These are phyloP conservation scores for Tenthredo livida DNA, from an alignment of 2,888 invertebrate genomes.

Conservation along the genomic window DNA sequence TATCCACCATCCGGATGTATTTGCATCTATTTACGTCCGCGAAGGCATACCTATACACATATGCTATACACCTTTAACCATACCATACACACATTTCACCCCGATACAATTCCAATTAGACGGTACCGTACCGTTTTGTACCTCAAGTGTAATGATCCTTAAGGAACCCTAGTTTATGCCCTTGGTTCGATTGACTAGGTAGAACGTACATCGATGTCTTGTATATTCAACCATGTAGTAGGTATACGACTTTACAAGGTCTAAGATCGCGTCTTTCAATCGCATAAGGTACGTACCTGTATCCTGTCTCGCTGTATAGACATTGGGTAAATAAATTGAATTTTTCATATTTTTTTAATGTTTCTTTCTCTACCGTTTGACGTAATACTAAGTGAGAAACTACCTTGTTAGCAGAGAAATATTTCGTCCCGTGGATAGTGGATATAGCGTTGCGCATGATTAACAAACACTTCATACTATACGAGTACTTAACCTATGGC, in stretches of 20 bases:
- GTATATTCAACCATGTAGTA: conserved; percentile 18
- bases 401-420: conserved; percentile 36
- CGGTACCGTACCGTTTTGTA: conserved; percentile 32
- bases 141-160: conserved; percentile 15
- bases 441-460: conserved; percentile 19
- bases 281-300: neutral
- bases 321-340: conserved; percentile 37
- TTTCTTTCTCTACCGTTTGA: neutral
- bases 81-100: neutral
- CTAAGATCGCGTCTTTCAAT: conserved; percentile 43
- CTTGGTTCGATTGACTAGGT: conserved; percentile 12
- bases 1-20: conserved; percentile 35
- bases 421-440: conserved; percentile 13
- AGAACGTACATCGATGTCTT: conserved; percentile 23
- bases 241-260: conserved; percentile 45
- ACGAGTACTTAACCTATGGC: conserved; percentile 38
- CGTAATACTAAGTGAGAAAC: conserved; percentile 43
- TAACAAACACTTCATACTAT: conserved; percentile 34
- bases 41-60: neutral
- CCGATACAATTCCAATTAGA: conserved; percentile 34
- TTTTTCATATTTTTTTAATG: neutral
- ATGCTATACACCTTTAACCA: too few species aligned
- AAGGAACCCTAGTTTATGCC: conserved; percentile 43
- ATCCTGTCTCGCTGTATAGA: conserved; percentile 9
- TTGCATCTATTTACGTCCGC: conserved; percentile 14